A percentile compares a stretch with the other conserved stretches of the same genome.
These are phyloP conservation scores for Yponomeuta plumbellus DNA, from an alignment of 2,888 invertebrate species.

Conservation along the genomic window DNA sequence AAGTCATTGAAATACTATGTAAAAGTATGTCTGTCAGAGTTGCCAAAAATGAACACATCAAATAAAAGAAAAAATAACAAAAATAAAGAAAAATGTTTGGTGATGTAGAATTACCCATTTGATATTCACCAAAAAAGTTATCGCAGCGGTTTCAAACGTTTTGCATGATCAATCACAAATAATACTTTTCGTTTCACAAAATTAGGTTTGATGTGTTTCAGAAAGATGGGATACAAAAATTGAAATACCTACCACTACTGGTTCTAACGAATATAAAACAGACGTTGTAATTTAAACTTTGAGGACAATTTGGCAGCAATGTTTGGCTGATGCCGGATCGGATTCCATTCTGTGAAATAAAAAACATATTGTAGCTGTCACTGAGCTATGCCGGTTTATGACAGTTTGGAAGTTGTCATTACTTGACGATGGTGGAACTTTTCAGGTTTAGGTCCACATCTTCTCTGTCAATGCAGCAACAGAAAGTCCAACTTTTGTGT, in stretches of 20 bases:
- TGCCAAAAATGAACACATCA: too few relatives aligned
- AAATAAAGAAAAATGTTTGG: too few relatives aligned
- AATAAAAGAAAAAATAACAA: too few relatives aligned
- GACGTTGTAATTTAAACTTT: constrained; percentile 9
- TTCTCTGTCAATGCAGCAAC: too few relatives aligned
- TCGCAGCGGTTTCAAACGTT: not conserved
- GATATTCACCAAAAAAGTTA: too few relatives aligned
- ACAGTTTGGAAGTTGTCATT: too few relatives aligned
- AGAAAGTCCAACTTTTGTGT: too few relatives aligned
- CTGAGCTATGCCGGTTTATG: not conserved
- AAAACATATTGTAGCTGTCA: not conserved
- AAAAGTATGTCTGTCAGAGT: too few relatives aligned
- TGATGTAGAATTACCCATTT: too few relatives aligned
- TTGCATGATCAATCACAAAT: not conserved
- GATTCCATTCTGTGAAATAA: constrained; percentile 39
- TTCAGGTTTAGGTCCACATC: too few relatives aligned
- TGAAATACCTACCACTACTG: not conserved
- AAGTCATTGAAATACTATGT: too few relatives aligned
- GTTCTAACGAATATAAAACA: not conserved
- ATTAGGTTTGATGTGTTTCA: not conserved
- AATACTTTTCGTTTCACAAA: not conserved
- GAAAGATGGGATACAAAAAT: not conserved
- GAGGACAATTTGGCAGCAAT: constrained; percentile 27
- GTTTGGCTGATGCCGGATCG: constrained; percentile 36
- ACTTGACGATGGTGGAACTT: too few relatives aligned